Base-by-base conservation (phyloP, 2,113 vertebrate species). In the Sminthopsis crassicaudata region DNA sequence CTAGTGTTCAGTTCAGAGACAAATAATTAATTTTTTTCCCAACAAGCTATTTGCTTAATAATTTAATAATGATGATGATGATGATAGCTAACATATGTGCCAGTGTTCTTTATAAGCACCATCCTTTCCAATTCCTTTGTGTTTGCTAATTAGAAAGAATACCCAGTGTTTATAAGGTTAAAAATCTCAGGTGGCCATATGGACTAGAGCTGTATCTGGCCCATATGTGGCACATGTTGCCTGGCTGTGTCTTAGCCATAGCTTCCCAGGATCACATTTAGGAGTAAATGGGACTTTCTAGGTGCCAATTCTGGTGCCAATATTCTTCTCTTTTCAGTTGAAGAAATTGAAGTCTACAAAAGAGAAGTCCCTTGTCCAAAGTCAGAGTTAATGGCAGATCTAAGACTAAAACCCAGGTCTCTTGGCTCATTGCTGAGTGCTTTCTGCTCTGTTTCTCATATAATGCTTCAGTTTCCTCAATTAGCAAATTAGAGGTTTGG, bases 291-390 rank as follows among this genome's bases (percentile, higher is more conserved):
- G 67, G 67, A 42, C 1, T 5, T 84, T 84, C n/a, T 42, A 42
- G 67, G 5, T n/a, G 50, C 50, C 50, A 51, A 1, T 76, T n/a
- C 67, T 76, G 14, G 67, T 42, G n/a, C 67, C n/a, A 84, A 84
- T 42, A 84, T 7, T 1, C n/a, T 10, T 48, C 53, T 48, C 48
- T 90, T 89, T 91, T 91, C 76, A 54, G 93, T 91, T 53, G n/a
- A 94, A 54, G 26, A 91, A 92, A 90, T 27, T 8, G 51, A 95
- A 60, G 91, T 54, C 88, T 11, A 27, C 53, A 94, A 55, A 57
- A 22, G 36, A 22, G 30, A n/a, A 89, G 24, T 36, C 48, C 42
- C 7, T 48, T 92, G 53, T 8, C 54, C 12, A 57, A 91, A 88
- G 50, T 84, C 67, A 84, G 67, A 84, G 6, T 42, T 23, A 42